Conservation (phyloP, 2,888 invertebrate species). For the Macrosoma leucophasiata region DNA sequence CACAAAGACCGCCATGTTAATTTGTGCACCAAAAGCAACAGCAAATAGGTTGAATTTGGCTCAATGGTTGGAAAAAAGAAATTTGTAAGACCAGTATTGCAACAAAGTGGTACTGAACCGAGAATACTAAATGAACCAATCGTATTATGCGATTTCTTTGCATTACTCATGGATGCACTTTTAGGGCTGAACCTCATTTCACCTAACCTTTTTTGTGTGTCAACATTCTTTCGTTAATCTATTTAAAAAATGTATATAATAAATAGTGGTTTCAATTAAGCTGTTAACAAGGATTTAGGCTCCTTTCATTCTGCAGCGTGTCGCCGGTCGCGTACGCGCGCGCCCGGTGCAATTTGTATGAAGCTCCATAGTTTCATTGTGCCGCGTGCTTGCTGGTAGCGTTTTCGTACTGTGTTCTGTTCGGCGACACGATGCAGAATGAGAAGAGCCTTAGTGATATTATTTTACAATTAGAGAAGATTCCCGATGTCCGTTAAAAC, state of each 20-base stretch:
- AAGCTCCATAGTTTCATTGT: no score
- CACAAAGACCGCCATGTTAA: no score
- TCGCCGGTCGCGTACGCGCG: background rate
- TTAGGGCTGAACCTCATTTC: no score
- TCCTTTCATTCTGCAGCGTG: background rate
- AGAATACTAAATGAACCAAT: conserved; percentile 16
- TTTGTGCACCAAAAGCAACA: no score
- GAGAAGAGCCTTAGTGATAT: no score
- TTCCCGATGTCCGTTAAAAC: no score
- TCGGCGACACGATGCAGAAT: no score
- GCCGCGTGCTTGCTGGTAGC: background rate
- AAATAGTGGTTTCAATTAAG: background rate
- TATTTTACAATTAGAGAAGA: no score
- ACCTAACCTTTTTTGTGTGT: no score
- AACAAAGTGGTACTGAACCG: conserved; percentile 13
- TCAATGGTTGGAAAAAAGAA: conserved; percentile 14
- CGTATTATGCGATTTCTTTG: conserved; percentile 14
- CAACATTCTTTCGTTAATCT: conserved; percentile 7
- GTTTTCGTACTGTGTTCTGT: no score
- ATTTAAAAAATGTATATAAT: background rate
- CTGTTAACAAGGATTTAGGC: background rate
- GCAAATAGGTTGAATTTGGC: conserved; percentile 13
- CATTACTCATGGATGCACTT: conserved; percentile 7
- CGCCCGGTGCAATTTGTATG: no score
- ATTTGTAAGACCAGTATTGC: conserved; percentile 18